Base-by-base conservation (phyloP, 2,888 invertebrate genomes). In the Platycheirus rosarum region DNA sequence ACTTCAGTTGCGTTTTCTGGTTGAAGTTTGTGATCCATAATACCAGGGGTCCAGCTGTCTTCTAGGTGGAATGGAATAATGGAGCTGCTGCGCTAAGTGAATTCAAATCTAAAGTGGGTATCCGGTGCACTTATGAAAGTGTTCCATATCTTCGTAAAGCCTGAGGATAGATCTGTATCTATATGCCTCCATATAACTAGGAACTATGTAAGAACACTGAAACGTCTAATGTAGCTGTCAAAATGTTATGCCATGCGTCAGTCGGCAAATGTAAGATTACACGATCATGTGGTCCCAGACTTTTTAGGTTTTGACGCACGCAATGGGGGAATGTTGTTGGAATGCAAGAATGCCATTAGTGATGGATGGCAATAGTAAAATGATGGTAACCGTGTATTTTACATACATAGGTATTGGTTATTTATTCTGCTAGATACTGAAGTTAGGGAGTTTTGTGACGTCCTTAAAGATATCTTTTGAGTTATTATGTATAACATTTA, bases 181-280 rank as follows among this genome's bases (percentile, higher is more conserved):
- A 23, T n/a, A n/a, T n/a, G n/a, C 29, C 29, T 57, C 63, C 65
- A 53, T 70, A 46, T 62, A 71, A 18, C 29, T 44, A 18, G 29
- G 18, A 60, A 40, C 26, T 29, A 26, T 26, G 44, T 44, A 18
- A 44, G 18, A 60, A 40, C 26, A 44, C 42, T 26, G 44, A 60
- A 80, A 75, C 76, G 65, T 76, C 80, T 80, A 80, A 80, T 80
- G 76, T 76, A 80, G 70, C 80, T 80, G 80, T 80, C 80, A 80
- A 80, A 80, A 80, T 80, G 75, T 75, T 80, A 42, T 60, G 68
- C 69, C 14, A 63, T 65, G 70, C 44, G 60, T 53, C 55, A 48
- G 57, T 46, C 60, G 51, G 62, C 69, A 60, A 48, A n/a, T n/a
- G 68, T 62, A 69, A 63, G 63, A 74, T 63, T 60, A 70, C 51